Percentiles rank a stretch among this genome's conserved stretches.
phyloP scores from a whole-genome alignment of 2,888 invertebrate genomes.

The Caenorhabditis sp. region DNA sequence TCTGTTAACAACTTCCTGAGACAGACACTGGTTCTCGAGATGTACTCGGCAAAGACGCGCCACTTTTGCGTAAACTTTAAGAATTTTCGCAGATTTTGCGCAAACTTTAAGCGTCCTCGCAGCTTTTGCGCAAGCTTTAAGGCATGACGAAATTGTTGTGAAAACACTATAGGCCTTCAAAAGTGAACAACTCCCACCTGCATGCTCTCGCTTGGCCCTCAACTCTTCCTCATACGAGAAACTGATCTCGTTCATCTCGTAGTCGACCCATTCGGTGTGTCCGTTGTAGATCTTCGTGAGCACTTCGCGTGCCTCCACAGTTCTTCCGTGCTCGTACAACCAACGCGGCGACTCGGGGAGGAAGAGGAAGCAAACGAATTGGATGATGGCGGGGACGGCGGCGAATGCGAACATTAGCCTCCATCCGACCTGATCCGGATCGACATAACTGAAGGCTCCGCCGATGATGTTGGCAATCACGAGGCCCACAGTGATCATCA shows the following conservation, averaged over 20 bases:
- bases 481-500: constrained; percentile 82
- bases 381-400: constrained; percentile 81
- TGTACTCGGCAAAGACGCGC: too few relatives aligned
- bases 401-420: constrained; percentile 80
- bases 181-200: too few relatives aligned
- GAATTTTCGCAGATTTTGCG: too few relatives aligned
- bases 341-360: constrained; percentile 82
- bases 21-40: too few relatives aligned
- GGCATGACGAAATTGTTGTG: too few relatives aligned
- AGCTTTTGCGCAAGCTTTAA: too few relatives aligned
- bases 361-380: constrained; percentile 82
- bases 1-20: too few relatives aligned
- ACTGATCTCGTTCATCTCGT: constrained; percentile 68
- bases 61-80: too few relatives aligned
- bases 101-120: too few relatives aligned
- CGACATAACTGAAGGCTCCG: constrained; percentile 81
- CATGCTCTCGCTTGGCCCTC: constrained; percentile 40
- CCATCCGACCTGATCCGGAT: constrained; percentile 81
- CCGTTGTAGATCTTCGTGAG: constrained; percentile 67
- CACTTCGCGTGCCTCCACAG: constrained; percentile 63
- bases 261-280: constrained; percentile 68
- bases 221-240: constrained; percentile 58
- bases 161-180: too few relatives aligned
- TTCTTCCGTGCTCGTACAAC: constrained; percentile 66
- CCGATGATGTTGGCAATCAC: constrained; percentile 81